A percentile compares a stretch with the other conserved stretches of the same genome.
phyloP scores from a whole-genome alignment of 2,113 vertebrate genomes.

The Blennius ocellaris region DNA sequence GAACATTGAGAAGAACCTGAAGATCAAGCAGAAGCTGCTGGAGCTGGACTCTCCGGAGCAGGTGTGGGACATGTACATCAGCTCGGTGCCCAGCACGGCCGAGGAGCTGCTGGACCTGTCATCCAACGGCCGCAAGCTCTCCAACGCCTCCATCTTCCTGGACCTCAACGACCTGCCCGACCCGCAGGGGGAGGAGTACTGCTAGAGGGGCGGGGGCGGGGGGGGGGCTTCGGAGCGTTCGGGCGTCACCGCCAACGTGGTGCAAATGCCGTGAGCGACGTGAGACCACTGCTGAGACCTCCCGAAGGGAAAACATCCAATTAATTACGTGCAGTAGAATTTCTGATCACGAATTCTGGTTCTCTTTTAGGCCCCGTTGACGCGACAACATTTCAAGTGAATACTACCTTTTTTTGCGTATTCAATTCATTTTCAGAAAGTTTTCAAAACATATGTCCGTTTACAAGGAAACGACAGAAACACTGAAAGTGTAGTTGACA shows the following conservation, averaged over 20 bases:
- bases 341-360: too few relatives aligned
- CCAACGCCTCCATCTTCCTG: conserved; percentile 83
- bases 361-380: too few relatives aligned
- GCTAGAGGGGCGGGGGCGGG: conserved; percentile 60
- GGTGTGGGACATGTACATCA: conserved; percentile 90
- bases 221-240: conserved; percentile 1
- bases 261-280: conserved; percentile 18
- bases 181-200: conserved; percentile 78
- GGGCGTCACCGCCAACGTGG: not conserved
- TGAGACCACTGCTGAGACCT: conserved; percentile 2
- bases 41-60: conserved; percentile 86
- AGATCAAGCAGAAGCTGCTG: conserved; percentile 86
- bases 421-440: too few relatives aligned
- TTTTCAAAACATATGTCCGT: too few relatives aligned
- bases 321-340: too few relatives aligned
- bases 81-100: conserved; percentile 83
- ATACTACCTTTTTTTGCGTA: too few relatives aligned
- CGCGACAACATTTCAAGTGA: too few relatives aligned
- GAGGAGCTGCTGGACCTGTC: conserved; percentile 85
- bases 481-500: too few relatives aligned
- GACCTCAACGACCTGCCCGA: conserved; percentile 78
- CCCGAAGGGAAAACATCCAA: too few relatives aligned
- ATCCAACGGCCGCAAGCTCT: conserved; percentile 78
- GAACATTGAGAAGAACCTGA: conserved; percentile 89
- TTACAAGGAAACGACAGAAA: too few relatives aligned